A percentile compares a stretch with the other conserved stretches of the same genome.
Conservation (phyloP, 30 jellyfish, hydroid and myxozoan genomes). For the Aurelia aurita region DNA sequence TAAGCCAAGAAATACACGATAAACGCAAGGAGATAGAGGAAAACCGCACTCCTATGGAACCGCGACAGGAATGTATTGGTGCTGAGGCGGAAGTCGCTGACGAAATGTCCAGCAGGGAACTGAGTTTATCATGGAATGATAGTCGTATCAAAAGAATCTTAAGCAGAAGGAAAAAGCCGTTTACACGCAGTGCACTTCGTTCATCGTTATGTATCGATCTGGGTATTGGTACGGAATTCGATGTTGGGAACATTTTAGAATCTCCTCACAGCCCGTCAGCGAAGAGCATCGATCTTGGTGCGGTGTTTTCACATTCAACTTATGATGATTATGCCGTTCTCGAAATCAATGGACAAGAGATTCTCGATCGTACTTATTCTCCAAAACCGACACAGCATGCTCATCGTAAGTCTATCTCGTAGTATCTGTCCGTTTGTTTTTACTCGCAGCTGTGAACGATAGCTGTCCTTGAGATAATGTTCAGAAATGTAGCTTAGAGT, state of each 20-base stretch:
- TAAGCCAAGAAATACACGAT: constrained; percentile 92
- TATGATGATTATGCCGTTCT: constrained; percentile 74
- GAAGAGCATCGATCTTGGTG: constrained; percentile 91
- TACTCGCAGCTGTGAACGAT: no score
- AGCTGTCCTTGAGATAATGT: no score
- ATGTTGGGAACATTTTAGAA: constrained; percentile 72
- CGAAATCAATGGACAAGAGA: constrained; percentile 69
- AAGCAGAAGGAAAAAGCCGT: constrained; percentile 58
- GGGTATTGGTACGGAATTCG: constrained; percentile 90
- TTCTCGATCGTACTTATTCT: constrained; percentile 50
- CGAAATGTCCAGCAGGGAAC: constrained; percentile 29
- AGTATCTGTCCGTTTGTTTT: no score
- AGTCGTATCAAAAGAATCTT: constrained; percentile 46
- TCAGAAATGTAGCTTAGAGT: no score
- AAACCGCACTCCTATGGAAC: constrained; percentile 44
- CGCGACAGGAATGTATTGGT: constrained; percentile 89
- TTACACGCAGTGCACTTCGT: constrained; percentile 60
- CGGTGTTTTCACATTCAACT: constrained; percentile 59
- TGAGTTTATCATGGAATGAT: constrained; percentile 73
- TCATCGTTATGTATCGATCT: constrained; percentile 86
- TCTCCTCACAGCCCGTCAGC: constrained; percentile 91
- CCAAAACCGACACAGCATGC: constrained; percentile 6
- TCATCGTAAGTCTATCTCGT: constrained; percentile 23
- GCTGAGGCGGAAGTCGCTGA: constrained; percentile 78
- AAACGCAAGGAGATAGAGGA: constrained; percentile 47